Evolutionary conservation across 1,140 invertebrate species (phyloP).

Genomic region (Pogonomyrmex californicus): DNA sequence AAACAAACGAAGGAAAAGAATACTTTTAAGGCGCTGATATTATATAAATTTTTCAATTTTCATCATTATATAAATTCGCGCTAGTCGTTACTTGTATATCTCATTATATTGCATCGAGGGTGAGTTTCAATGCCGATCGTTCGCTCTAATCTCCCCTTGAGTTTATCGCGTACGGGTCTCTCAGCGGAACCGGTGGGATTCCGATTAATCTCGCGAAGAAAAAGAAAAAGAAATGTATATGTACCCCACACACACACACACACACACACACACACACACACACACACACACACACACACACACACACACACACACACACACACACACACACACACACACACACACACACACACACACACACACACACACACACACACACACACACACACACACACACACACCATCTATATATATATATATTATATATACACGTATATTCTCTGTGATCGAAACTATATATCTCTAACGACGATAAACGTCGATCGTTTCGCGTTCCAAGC

Average conservation of each 20-base stretch:
- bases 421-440: neutral
- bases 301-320: too few species aligned
- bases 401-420: neutral
- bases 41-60: neutral
- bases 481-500: neutral
- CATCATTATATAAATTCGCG: neutral
- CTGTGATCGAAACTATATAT: constrained; percentile 45
- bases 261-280: too few species aligned
- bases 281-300: neutral
- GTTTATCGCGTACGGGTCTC: neutral
- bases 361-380: too few species aligned
- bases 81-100: neutral
- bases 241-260: neutral
- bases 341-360: neutral
- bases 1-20: neutral
- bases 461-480: constrained; percentile 3
- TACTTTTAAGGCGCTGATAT: neutral
- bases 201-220: constrained; percentile 29
- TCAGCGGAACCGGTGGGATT: neutral
- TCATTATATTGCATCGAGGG: neutral
- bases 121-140: constrained; percentile 4
- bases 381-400: neutral
- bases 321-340: neutral
- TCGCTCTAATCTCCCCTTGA: neutral
- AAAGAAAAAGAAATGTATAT: constrained; percentile 5